phyloP scores from a whole-genome alignment of 2,888 invertebrate species.

The Rhamnusium bicolor region DNA sequence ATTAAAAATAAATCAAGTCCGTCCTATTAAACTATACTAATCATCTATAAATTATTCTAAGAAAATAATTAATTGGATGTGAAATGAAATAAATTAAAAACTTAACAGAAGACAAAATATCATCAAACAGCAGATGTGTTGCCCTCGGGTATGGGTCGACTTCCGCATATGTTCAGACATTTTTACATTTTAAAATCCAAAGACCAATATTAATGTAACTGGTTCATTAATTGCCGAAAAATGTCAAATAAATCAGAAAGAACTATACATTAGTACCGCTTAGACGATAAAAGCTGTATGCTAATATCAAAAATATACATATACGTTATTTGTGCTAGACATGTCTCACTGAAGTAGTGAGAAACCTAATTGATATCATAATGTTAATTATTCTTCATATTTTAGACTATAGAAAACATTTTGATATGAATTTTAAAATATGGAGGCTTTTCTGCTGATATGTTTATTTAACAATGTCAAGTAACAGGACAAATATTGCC shows the following conservation, averaged over 20 bases:
- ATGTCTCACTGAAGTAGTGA: no score
- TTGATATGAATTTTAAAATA: no score
- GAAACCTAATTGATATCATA: no score
- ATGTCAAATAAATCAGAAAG: neutral
- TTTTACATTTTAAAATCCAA: neutral
- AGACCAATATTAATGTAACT: neutral
- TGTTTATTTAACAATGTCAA: no score
- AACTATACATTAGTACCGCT: neutral
- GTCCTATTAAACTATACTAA: neutral
- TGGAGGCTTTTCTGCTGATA: no score
- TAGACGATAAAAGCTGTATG: neutral
- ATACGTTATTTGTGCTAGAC: no score
- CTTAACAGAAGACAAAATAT: neutral
- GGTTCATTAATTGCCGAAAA: neutral
- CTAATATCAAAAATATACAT: neutral
- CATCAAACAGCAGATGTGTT: slow-evolving; percentile 6
- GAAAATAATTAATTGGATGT: neutral
- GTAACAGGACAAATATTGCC: no score
- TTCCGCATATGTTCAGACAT: neutral
- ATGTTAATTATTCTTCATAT: no score
- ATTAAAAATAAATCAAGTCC: neutral
- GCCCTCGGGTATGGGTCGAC: neutral
- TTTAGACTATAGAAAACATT: no score
- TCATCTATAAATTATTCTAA: neutral
- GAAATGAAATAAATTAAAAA: neutral